These are phyloP conservation scores for Polietes domitor DNA, from an alignment of 2,888 invertebrate genomes.

Conservation along the genomic window DNA sequence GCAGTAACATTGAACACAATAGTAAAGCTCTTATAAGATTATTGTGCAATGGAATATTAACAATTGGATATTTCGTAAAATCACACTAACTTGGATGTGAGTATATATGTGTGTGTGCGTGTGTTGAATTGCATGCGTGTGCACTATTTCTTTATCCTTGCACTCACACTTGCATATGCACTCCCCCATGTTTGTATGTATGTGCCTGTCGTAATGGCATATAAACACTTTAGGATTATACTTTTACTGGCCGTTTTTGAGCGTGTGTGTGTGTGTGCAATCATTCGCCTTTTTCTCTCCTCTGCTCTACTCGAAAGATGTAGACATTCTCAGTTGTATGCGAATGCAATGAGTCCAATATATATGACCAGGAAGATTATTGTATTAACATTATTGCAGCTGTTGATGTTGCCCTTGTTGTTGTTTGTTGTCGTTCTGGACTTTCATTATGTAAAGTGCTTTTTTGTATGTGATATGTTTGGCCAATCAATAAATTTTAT, in stretches of 20 bases:
- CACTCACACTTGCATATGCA: neutral
- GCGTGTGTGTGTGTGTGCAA: neutral
- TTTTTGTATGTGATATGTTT: conserved; percentile 30
- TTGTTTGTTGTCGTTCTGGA: conserved; percentile 21
- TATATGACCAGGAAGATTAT: conserved; percentile 58
- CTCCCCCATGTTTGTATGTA: neutral
- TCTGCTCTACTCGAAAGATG: conserved; percentile 23
- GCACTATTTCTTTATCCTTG: neutral
- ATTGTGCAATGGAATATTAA: conserved; percentile 57
- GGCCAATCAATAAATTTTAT: conserved; percentile 57
- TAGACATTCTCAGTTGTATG: conserved; percentile 37
- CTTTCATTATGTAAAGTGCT: conserved; percentile 57
- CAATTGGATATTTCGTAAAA: conserved; percentile 35
- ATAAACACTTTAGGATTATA: conserved; percentile 49
- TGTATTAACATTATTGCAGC: conserved; percentile 61
- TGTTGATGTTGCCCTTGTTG: conserved; percentile 42
- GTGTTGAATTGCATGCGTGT: neutral
- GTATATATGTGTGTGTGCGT: neutral
- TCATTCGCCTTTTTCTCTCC: conserved; percentile 16
- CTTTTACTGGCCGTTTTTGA: neutral
- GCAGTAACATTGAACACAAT: conserved; percentile 28
- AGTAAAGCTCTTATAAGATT: conserved; percentile 43
- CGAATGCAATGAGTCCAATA: conserved; percentile 22
- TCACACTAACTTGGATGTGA: neutral
- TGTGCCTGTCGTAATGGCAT: conserved; percentile 20